Base-by-base conservation (phyloP, 2,797 vertebrate species). In the Hippopotamyrus pictus region DNA sequence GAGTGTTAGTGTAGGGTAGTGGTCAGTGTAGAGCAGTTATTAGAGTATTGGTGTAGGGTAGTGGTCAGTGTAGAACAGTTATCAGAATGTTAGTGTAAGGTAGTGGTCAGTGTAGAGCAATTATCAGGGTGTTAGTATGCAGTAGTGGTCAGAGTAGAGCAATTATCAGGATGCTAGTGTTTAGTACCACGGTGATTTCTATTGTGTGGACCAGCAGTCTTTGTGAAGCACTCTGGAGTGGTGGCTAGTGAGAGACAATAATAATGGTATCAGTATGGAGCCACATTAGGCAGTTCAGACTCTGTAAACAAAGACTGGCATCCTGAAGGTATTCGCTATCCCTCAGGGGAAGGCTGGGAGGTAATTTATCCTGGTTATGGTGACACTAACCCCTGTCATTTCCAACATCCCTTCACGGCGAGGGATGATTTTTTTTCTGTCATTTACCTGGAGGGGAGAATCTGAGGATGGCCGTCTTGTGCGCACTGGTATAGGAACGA, bases 371-470 rank as follows among this genome's bases (percentile, higher is more conserved):
- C 46, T 50, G 46, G 44, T 84, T 84, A 84, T 84, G 46, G 82
- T 84, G 82, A 50, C 82, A 84, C 82, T 84, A 51, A 84, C 82
- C 82, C 37, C 41, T 84, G 82, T 84, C 82, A 84, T 84, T 84
- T 84, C 11, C 46, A 84, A 84, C 82, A 51, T 50, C 82, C 46
- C 46, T 84, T 50, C 46, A 84, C n/a, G 1, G 82, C 19, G 7
- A 17, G 41, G 82, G 82, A 84, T 51, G 41, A 46, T 84, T 84
- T 84, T 84, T 79, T 84, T 84, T 50, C 22, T 50, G 41, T 50
- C 82, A 22, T 50, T 84, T 84, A 48, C 37, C 41, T 84, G 82
- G 82, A 84, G 46, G 44, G 44, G n/a, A 84, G 46, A 84, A 84
- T 84, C 41, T 1, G n/a, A 84, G 82, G 44, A 84, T 1, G 1